phyloP scores from a whole-genome alignment of 2,113 vertebrate genomes.

The Trogon melanurus region DNA sequence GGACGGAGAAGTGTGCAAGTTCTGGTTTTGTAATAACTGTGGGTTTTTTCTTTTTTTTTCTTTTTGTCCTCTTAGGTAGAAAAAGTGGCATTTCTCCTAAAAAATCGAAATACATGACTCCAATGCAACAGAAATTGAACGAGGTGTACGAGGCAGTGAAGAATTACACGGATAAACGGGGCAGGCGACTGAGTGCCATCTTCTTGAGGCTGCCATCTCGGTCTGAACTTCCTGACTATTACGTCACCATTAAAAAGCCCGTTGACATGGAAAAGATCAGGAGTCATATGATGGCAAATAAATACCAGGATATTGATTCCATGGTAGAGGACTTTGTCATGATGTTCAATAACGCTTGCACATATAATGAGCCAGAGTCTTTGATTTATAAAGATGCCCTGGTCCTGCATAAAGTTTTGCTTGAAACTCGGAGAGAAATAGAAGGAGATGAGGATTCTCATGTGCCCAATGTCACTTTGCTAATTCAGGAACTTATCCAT shows the following conservation, averaged over 20 bases:
- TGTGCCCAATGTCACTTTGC: conserved; percentile 91
- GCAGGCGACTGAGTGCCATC: conserved; percentile 97
- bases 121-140: conserved; percentile 96
- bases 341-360: conserved; percentile 99
- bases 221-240: conserved; percentile 97
- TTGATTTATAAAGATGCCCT: conserved; percentile 98
- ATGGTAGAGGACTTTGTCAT: conserved; percentile 98
- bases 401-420: conserved; percentile 91
- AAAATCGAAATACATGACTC: conserved; percentile 96
- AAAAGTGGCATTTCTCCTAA: conserved; percentile 95
- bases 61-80: conserved; percentile 78
- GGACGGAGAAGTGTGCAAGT: background rate
- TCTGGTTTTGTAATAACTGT: background rate
- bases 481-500: conserved; percentile 96
- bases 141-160: conserved; percentile 98
- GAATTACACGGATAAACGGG: conserved; percentile 96
- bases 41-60: background rate
- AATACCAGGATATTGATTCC: conserved; percentile 97
- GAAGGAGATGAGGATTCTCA: conserved; percentile 95
- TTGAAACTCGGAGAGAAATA: conserved; percentile 92
- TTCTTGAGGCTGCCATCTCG: conserved; percentile 96
- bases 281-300: conserved; percentile 98
- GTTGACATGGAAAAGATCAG: conserved; percentile 98
- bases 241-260: conserved; percentile 96
- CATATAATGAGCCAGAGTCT: conserved; percentile 96